A percentile compares a stretch with the other conserved stretches of the same genome.
Evolutionary conservation across 2,888 invertebrate genomes (phyloP).

Genomic region (Cephus runcator): DNA sequence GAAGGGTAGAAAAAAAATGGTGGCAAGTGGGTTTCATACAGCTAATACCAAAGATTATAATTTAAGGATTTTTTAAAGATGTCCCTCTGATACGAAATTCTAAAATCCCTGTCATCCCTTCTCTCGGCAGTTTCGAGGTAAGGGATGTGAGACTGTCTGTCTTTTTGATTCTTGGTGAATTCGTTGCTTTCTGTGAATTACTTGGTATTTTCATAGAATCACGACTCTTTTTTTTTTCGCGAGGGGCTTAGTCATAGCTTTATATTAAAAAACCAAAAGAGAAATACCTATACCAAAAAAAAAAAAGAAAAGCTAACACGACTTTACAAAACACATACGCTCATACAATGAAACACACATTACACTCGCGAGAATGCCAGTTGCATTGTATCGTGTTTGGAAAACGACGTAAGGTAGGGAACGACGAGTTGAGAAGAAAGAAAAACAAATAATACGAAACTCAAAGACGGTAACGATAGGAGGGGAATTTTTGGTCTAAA

Average conservation of each 20-base stretch:
- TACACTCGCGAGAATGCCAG: background rate
- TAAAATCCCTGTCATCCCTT: too few species aligned
- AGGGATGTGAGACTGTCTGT: background rate
- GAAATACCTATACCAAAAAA: slow-evolving; percentile 39
- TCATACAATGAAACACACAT: background rate
- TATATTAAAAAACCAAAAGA: slow-evolving; percentile 47
- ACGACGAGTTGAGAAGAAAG: background rate
- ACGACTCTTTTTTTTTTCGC: slow-evolving; percentile 4
- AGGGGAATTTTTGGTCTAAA: background rate
- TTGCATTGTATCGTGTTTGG: background rate
- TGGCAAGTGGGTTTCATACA: slow-evolving; percentile 54
- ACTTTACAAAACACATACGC: background rate
- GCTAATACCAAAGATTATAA: slow-evolving; percentile 63
- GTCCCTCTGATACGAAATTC: slow-evolving; percentile 35
- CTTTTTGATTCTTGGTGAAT: too few species aligned
- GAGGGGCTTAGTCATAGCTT: slow-evolving; percentile 46
- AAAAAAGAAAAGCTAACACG: slow-evolving; percentile 9
- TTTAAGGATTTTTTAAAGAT: slow-evolving; percentile 46
- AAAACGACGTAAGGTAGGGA: background rate
- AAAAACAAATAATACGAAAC: background rate
- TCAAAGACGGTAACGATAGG: background rate
- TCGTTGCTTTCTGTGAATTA: too few species aligned
- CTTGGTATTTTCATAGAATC: too few species aligned
- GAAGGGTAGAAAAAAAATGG: slow-evolving; percentile 2
- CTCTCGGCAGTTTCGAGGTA: too few species aligned